Evolutionary conservation across 2,113 vertebrate genomes (phyloP), one percentile per base, ranked within the genome.

Genomic region (Corvus hawaiiensis): DNA sequence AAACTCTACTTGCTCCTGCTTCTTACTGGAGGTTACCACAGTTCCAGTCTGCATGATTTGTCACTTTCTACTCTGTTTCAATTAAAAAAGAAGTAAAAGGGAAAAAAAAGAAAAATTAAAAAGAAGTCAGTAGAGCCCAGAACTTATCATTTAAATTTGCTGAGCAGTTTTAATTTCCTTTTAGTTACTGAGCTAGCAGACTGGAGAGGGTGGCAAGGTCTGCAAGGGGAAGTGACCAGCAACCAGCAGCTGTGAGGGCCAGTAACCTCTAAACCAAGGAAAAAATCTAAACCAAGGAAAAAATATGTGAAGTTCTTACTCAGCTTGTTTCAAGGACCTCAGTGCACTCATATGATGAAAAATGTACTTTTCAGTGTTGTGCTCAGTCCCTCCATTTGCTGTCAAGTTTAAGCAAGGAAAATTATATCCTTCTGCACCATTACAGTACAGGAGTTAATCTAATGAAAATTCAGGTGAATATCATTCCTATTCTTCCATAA

Each of bases 311-410:
- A 75, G 17, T 28, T 75, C 82, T 88, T 85, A 80, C 28, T 87
- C 88, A 90, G 44, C 78, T 85, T 88, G 16, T 90, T 95, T 85
- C 64, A 94, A 94, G 52, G 52, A 71, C 48, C 48, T 91, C 48
- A 51, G 16, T 48, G 43, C 13, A 81, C 3, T 23, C 27, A 59
- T 39, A 32, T 39, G 55, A 87, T 48, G 12, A 93, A 91, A 93
- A 69, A 62, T 9, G 7, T 83, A 26, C 23, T 88, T 49, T 86
- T 85, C 4, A 7, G 9, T 80, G 46, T 83, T 9, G 9, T 32
- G 18, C 8, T 73, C 28, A 15, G 51, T 69, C 30, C 52, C 24
- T 87, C 30, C 21, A 64, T 63, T 78, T 95, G 17, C 19, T 87
- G 30, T 72, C 35, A 89, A 27, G 5, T 67, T 94, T 81, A 91